Evolutionary conservation across 2,888 invertebrate genomes (phyloP), one percentile per base, ranked within the genome.

Genomic region (Clepsis dumicolana): DNA sequence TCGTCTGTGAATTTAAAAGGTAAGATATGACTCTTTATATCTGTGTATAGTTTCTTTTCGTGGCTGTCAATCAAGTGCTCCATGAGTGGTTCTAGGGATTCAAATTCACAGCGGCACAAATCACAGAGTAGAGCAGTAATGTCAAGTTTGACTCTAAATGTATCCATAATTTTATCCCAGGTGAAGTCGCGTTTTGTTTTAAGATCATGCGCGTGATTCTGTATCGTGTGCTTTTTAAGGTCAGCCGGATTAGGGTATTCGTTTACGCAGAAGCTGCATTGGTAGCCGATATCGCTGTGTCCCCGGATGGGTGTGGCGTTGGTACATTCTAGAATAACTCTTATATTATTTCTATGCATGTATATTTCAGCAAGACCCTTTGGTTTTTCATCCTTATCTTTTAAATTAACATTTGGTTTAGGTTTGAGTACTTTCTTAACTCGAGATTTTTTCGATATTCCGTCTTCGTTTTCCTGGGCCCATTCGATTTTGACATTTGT

Each of bases 11-110:
- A 81, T 53, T 76, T 79, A 62, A 82, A 81, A 0, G 80, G 78
- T 1, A 87, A 27, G 4, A 87, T 78, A 41, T 81, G 85, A 59
- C 82, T 84, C 24, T 79, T 78, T 0, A 84, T 74, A 53, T 80
- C 78, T 0, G 71, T 77, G 41, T 77, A 76, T 1, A 80, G 54
- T 2, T 69, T 69, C 38, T 72, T 77, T 4, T 70, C 60, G 32
- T 82, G 82, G 0, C 25, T 27, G 5, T 71, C 69, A 27, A 69
- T 74, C 1, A 82, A 67, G 61, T 82, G 82, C 4, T 71, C 62
- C 41, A 75, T 71, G 2, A 79, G 59, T 4, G 57, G 32, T 29
- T 77, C 77, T 12, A 80, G 38, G 16, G 67, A 73, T 0, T 72
- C 72, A 0, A 78, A 50, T 1, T 57, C 52, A 24, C 52, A 35